Conservation (phyloP, 2,797 vertebrate species). For the Lacerta viridis region DNA sequence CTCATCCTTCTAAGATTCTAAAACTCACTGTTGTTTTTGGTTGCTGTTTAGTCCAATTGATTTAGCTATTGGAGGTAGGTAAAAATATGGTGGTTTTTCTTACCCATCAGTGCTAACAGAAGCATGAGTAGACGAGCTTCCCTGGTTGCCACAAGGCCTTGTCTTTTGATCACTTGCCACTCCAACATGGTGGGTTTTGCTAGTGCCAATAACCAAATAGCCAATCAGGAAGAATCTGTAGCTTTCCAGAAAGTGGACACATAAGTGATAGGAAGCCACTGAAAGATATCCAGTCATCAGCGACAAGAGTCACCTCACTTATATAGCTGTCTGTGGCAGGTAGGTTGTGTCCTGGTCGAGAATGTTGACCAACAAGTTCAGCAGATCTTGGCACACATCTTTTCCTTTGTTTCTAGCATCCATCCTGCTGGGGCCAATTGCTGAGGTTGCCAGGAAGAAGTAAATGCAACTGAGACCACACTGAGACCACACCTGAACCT, state of each 20-base stretch:
- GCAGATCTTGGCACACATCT: slow-evolving; percentile 5
- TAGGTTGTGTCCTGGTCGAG: slow-evolving; percentile 24
- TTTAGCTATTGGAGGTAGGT: not conserved
- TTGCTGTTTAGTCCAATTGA: not conserved
- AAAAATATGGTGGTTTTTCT: slow-evolving; percentile 14
- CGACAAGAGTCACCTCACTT: not conserved
- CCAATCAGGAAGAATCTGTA: slow-evolving; percentile 8
- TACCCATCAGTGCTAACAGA: slow-evolving; percentile 31
- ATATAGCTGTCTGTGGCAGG: slow-evolving; percentile 14
- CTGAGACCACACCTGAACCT: slow-evolving; percentile 21
- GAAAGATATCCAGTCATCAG: slow-evolving; percentile 9
- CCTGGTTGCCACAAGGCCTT: not conserved
- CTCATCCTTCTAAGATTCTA: not conserved
- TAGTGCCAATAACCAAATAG: not conserved
- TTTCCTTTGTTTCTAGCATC: not conserved
- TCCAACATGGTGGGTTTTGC: not conserved
- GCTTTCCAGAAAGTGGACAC: slow-evolving; percentile 13
- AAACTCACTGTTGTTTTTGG: not conserved
- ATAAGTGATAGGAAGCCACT: not conserved
- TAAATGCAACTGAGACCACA: not conserved
- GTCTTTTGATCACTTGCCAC: not conserved
- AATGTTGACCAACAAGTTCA: slow-evolving; percentile 42
- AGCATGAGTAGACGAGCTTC: slow-evolving; percentile 23
- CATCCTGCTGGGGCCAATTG: slow-evolving; percentile 15
- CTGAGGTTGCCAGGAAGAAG: slow-evolving; percentile 18